Evolutionary conservation across 2,797 vertebrate species (phyloP), one percentile per base, ranked within the genome.

Genomic region (Brotula barbata): DNA sequence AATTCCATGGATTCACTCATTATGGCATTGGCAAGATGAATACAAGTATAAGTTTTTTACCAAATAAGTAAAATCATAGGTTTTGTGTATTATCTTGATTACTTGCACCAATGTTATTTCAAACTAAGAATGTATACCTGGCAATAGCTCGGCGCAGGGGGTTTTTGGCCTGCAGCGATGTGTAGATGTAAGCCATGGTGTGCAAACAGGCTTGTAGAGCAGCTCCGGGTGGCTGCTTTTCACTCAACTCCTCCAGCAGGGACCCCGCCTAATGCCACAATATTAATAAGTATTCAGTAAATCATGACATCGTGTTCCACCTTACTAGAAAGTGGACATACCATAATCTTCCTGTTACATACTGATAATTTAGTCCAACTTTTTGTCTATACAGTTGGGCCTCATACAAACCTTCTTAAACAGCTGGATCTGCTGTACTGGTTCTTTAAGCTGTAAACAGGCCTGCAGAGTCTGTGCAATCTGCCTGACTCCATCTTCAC

Each of bases 391-490:
- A 33, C 31, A 33, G 7, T 43, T 43, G 6, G 6, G 12, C 3
- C n/a, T 25, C 3, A 15, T n/a, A 23, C 73, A 67, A 58, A 97
- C 97, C 92, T 97, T 94, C 82, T 96, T 95, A 61, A 98, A 74
- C 39, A 86, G 89, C 65, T 90, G 93, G 68, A 99, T 95, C 87
- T 98, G 97, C 59, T 93, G 92, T 45, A 98, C 92, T 3, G 95
- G 94, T 69, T 95, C 91, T 0, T 71, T 86, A 52, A 94, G 85
- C 11, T 89, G 83, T 21, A 94, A 73, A 66, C 94, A 95, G 1
- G 65, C 84, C 73, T 94, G 89, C 40, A 99, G 88, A 33, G 92
- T 85, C 61, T 88, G 90, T 5, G 94, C 94, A 4, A 98, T 56
- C 62, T 91, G 89, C 45, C 80, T 56, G 40, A 89, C 85, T 62